Evolutionary conservation across 1,140 invertebrate genomes (phyloP).

Genomic region (Drosophila asahinai): DNA sequence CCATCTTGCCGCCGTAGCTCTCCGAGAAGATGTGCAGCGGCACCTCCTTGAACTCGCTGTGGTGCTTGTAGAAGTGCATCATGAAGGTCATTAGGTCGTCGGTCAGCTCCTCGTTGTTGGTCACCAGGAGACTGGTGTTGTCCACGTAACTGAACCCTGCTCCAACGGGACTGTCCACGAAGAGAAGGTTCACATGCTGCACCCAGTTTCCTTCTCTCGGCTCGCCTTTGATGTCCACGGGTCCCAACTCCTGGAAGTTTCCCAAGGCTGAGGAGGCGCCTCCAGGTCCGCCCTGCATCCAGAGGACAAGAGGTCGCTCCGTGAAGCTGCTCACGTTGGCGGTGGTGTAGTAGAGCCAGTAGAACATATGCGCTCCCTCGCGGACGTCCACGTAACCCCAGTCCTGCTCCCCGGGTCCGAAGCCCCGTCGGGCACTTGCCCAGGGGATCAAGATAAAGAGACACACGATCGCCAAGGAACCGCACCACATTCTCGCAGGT

Average conservation of each 20-base stretch:
- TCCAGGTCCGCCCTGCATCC: slow-evolving; percentile 93
- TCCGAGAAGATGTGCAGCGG: slow-evolving; percentile 95
- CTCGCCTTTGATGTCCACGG: slow-evolving; percentile 88
- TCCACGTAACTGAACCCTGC: slow-evolving; percentile 94
- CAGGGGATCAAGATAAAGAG: slow-evolving; percentile 13
- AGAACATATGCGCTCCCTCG: slow-evolving; percentile 91
- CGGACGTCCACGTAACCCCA: slow-evolving; percentile 90
- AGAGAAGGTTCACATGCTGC: slow-evolving; percentile 92
- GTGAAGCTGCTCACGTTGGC: slow-evolving; percentile 87
- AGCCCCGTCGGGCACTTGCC: slow-evolving; percentile 76
- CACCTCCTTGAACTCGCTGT: slow-evolving; percentile 89
- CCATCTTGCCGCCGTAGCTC: slow-evolving; percentile 97
- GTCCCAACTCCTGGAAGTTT: slow-evolving; percentile 92
- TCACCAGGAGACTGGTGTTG: slow-evolving; percentile 86
- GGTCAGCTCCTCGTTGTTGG: slow-evolving; percentile 90
- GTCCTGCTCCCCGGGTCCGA: slow-evolving; percentile 88
- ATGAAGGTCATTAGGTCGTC: slow-evolving; percentile 91
- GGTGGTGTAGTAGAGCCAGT: slow-evolving; percentile 92
- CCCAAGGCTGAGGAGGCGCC: slow-evolving; percentile 91
- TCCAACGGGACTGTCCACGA: slow-evolving; percentile 96
- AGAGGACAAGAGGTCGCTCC: slow-evolving; percentile 90
- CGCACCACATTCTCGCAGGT: slow-evolving; percentile 34
- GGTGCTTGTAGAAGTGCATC: slow-evolving; percentile 87
- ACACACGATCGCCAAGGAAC: slow-evolving; percentile 11
- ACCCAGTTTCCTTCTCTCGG: slow-evolving; percentile 91